Evolutionary conservation across 2,113 vertebrate genomes (phyloP).

Genomic region (Centropristis striata): DNA sequence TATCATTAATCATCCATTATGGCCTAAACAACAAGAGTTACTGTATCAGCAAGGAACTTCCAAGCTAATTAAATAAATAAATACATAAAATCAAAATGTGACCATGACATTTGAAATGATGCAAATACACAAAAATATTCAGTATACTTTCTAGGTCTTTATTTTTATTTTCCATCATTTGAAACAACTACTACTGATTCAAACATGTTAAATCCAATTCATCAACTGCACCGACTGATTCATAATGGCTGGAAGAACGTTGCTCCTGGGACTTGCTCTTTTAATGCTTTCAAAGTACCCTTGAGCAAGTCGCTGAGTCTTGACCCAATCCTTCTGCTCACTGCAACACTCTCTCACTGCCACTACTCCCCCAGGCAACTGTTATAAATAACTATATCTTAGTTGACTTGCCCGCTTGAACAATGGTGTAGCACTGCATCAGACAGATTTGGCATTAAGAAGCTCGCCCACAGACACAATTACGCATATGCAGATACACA

Average conservation of each 20-base stretch:
- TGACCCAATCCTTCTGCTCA: constrained; percentile 58
- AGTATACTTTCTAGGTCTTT: not conserved
- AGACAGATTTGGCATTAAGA: constrained; percentile 26
- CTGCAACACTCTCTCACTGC: constrained; percentile 53
- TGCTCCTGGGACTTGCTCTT: constrained; percentile 41
- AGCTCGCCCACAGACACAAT: constrained; percentile 43
- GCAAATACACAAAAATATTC: not conserved
- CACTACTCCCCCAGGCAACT: constrained; percentile 44
- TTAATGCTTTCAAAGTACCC: constrained; percentile 60
- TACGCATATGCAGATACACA: constrained; percentile 29
- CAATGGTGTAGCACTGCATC: constrained; percentile 40
- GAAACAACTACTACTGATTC: not conserved
- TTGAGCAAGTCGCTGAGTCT: constrained; percentile 56
- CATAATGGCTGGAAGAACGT: constrained; percentile 10
- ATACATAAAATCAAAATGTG: too few species aligned
- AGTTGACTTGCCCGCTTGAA: constrained; percentile 44
- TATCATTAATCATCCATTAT: too few species aligned
- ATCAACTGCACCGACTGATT: constrained; percentile 11
- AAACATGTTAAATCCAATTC: constrained; percentile 3
- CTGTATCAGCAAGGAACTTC: too few species aligned
- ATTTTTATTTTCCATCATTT: constrained; percentile 2
- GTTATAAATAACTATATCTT: constrained; percentile 61
- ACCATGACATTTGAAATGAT: not conserved
- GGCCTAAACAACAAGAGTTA: too few species aligned
- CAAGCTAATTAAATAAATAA: too few species aligned